A percentile compares a stretch with the other conserved stretches of the same genome.
Evolutionary conservation across 2,113 vertebrate genomes (phyloP).

Genomic region (Rhynchomys soricoides): DNA sequence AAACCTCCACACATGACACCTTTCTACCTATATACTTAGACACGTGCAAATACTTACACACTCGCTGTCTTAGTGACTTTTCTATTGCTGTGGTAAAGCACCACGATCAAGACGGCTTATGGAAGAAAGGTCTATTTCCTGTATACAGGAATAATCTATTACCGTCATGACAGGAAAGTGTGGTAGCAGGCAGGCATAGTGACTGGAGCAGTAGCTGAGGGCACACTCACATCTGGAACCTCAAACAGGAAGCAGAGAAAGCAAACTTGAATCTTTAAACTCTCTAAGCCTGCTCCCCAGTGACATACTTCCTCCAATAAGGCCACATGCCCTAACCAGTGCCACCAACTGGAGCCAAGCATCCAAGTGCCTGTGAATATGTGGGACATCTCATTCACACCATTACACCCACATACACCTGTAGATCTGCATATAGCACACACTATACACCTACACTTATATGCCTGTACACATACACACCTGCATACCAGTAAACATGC

Average conservation of each 20-base stretch:
- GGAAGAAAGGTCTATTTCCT: neutral
- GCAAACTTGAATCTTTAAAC: neutral
- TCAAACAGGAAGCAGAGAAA: neutral
- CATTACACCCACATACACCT: too few species aligned
- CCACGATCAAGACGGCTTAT: neutral
- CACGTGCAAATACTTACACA: neutral
- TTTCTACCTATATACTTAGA: neutral
- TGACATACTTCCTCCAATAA: neutral
- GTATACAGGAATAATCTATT: neutral
- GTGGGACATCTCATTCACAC: neutral
- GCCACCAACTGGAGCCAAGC: neutral
- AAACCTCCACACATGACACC: neutral
- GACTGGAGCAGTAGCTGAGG: neutral
- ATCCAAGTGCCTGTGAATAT: neutral
- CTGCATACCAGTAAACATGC: neutral
- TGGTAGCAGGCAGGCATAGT: neutral
- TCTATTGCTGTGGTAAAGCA: neutral
- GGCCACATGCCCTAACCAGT: neutral
- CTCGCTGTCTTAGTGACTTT: neutral
- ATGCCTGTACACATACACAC: neutral
- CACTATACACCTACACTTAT: neutral
- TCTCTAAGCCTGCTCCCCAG: neutral
- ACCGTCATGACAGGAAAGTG: rapidly evolving
- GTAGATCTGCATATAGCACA: neutral
- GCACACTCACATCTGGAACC: neutral